A percentile compares a stretch with the other conserved stretches of the same genome.
Evolutionary conservation across 1,140 invertebrate genomes (phyloP).

Genomic region (Drosophila pruinosa): DNA sequence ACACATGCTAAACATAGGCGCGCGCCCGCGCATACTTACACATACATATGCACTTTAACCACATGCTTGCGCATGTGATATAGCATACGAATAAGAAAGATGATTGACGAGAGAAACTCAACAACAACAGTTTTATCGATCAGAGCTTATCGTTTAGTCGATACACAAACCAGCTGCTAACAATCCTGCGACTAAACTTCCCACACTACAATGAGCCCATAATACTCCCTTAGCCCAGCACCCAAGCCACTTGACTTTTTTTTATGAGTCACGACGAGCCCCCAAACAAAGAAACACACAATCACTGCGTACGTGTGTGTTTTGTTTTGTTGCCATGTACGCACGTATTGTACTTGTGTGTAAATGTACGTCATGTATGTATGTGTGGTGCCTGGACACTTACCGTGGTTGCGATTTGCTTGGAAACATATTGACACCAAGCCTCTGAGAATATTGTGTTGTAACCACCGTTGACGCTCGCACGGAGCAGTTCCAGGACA

Average conservation of each 20-base stretch:
- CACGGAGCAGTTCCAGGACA: constrained; percentile 68
- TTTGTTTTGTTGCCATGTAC: constrained; percentile 2
- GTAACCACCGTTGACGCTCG: constrained; percentile 55
- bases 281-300: constrained; percentile 11
- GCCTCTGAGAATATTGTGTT: constrained; percentile 71
- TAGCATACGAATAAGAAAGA: neutral
- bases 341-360: neutral
- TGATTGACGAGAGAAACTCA: constrained; percentile 1
- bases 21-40: no score
- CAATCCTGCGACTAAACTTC: constrained; percentile 3
- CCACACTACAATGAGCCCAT: neutral
- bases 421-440: constrained; percentile 67
- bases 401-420: constrained; percentile 64
- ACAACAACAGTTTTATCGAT: neutral
- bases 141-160: constrained; percentile 12
- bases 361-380: neutral
- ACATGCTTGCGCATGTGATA: constrained; percentile 37
- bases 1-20: neutral
- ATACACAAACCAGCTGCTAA: constrained; percentile 32
- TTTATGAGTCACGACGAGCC: constrained; percentile 43
- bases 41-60: neutral
- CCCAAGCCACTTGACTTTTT: constrained; percentile 1
- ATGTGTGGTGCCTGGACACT: constrained; percentile 39
- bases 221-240: neutral
- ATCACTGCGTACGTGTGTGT: neutral